Evolutionary conservation across 2,113 vertebrate genomes (phyloP), one percentile per base, ranked within the genome.

Genomic region (Eurystomus gularis): DNA sequence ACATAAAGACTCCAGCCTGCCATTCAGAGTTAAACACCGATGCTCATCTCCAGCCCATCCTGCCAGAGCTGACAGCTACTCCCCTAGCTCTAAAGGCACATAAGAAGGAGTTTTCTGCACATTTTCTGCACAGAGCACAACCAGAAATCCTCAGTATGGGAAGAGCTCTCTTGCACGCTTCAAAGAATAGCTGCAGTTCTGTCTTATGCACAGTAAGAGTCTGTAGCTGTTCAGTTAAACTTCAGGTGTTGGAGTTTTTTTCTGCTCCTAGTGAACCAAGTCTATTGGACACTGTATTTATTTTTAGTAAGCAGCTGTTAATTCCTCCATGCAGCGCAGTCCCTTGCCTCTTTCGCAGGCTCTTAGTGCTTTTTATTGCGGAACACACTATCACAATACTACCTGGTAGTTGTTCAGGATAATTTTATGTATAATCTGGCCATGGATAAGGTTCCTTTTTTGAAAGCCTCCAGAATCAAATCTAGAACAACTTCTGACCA

Each of bases 271-370:
- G n/a, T 23, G 18, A 79, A 24, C 12, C n/a, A 60, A 54, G 20
- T 72, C 39, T 70, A 1, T 73, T 69, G 7, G 10, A 79, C 24
- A 79, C 10, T 31, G 13, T 26, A 6, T 17, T 66, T 51, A 42
- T 25, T 86, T 93, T 93, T 39, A 66, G 18, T 58, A 28, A 81
- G 39, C n/a, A 88, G 54, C 37, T 95, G 64, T 33, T 70, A 84
- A 78, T 75, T 87, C 77, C 77, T 91, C 52, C 40, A 35, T 16
- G 40, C 76, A 64, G 62, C 58, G 49, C 55, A 35, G 10, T 25
- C 13, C 37, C 21, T 29, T 72, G 24, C 44, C 55, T 78, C 10
- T 1, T 61, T 78, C 61, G 62, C n/a, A 61, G 40, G 21, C 54
- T 35, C 23, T 49, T 40, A 2, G 40, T 64, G 80, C 29, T 91